phyloP scores from a whole-genome alignment of 53 echinoderm and acorn worm species.

The Patiria pectinifera region DNA sequence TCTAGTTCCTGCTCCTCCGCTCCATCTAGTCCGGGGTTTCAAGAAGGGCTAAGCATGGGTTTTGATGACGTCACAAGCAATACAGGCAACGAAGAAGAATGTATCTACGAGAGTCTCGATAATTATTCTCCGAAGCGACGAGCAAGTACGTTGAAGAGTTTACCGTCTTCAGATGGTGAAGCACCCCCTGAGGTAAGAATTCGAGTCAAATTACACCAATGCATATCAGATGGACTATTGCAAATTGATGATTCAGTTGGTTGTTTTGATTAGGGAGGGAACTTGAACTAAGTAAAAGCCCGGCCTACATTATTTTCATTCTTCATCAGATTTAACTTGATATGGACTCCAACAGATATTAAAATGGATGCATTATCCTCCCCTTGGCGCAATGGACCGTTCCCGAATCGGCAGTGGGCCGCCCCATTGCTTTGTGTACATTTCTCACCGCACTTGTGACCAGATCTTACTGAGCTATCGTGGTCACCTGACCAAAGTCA shows the following conservation, averaged over 20 bases:
- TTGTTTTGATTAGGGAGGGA: background rate
- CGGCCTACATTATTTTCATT: background rate
- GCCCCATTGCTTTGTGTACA: too few species aligned
- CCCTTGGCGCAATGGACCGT: too few species aligned
- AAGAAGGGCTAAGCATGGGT: background rate
- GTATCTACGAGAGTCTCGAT: constrained; percentile 52
- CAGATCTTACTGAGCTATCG: too few species aligned
- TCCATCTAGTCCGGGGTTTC: constrained; percentile 55
- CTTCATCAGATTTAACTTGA: background rate
- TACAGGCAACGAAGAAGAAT: constrained; percentile 4
- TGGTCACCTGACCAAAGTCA: too few species aligned
- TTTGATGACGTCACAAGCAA: constrained; percentile 4
- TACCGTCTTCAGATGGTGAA: constrained; percentile 49
- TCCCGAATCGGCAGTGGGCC: too few species aligned
- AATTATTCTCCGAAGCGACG: constrained; percentile 36
- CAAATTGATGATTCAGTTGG: background rate
- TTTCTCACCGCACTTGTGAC: too few species aligned
- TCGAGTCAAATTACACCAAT: background rate
- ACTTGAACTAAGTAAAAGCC: background rate
- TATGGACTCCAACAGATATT: too few species aligned
- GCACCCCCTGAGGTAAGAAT: constrained; percentile 49
- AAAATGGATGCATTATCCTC: too few species aligned
- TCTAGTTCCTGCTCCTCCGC: constrained; percentile 54
- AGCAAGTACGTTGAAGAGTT: constrained; percentile 11
- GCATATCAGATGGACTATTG: background rate